phyloP scores from a whole-genome alignment of 2,113 vertebrate genomes.

The Pseudorectes ferrugineus region DNA sequence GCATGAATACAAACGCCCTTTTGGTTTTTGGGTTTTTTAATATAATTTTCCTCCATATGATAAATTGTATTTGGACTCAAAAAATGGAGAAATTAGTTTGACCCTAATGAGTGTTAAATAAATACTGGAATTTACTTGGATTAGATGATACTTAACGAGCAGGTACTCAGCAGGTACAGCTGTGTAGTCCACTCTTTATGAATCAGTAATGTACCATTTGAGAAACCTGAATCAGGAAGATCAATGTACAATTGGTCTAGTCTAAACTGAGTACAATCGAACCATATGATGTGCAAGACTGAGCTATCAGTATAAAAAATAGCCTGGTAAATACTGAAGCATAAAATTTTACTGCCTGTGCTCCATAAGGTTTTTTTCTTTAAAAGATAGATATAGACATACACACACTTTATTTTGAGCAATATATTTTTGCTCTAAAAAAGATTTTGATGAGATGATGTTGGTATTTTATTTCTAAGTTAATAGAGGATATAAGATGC shows the following conservation, averaged over 20 bases:
- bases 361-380: not conserved
- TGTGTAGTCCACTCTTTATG: not conserved
- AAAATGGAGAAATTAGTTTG: not conserved
- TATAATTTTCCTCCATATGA: not conserved
- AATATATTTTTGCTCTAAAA: not conserved
- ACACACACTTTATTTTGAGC: not conserved
- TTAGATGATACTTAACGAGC: not conserved
- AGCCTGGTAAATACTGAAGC: not conserved
- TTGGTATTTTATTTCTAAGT: not conserved
- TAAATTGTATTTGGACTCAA: not conserved
- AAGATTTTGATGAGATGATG: not conserved
- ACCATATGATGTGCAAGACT: not conserved
- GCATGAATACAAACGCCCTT: fast-evolving
- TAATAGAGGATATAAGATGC: not conserved
- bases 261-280: not conserved
- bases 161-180: not conserved
- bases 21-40: not conserved
- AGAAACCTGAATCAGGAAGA: not conserved
- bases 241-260: not conserved
- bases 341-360: not conserved
- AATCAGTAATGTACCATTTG: not conserved
- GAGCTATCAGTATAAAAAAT: not conserved
- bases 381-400: not conserved
- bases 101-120: not conserved
- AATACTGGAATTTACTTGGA: not conserved